These are phyloP conservation scores for Isoperla grammatica DNA, from an alignment of 2,888 invertebrate species.

Conservation along the genomic window DNA sequence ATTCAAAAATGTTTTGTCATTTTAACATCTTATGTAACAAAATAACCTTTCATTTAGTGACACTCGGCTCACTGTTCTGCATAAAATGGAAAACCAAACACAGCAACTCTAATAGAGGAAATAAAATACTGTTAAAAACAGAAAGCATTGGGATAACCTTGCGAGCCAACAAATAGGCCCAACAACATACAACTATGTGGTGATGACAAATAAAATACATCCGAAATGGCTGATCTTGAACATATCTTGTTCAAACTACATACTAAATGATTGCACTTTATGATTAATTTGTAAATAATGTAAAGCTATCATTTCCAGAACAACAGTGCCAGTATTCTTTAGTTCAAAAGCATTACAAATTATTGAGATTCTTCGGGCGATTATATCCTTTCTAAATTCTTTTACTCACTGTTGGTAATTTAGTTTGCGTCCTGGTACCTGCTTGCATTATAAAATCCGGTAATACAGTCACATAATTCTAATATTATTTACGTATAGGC, in stretches of 20 bases:
- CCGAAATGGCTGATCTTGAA: no score
- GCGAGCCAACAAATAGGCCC: not conserved
- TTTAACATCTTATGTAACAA: not conserved
- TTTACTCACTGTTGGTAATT: not conserved
- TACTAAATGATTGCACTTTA: no score
- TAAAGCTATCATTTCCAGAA: not conserved
- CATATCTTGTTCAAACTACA: no score
- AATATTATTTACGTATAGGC: conserved; percentile 24
- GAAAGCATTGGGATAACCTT: not conserved
- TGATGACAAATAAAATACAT: no score
- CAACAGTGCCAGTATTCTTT: not conserved
- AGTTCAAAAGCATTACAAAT: not conserved
- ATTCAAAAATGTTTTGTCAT: not conserved
- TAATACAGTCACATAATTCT: not conserved
- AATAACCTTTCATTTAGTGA: not conserved
- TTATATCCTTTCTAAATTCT: not conserved
- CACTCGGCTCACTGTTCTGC: not conserved
- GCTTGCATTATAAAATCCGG: conserved; percentile 4
- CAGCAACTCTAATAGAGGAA: not conserved
- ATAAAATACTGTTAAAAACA: not conserved
- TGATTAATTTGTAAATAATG: no score
- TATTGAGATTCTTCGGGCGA: conserved; percentile 9
- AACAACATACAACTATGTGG: not conserved
- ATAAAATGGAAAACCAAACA: not conserved
- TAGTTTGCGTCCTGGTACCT: conserved; percentile 14